These are phyloP conservation scores for Sebastes flavidus DNA, from an alignment of 2,797 vertebrate species.

Conservation along the genomic window DNA sequence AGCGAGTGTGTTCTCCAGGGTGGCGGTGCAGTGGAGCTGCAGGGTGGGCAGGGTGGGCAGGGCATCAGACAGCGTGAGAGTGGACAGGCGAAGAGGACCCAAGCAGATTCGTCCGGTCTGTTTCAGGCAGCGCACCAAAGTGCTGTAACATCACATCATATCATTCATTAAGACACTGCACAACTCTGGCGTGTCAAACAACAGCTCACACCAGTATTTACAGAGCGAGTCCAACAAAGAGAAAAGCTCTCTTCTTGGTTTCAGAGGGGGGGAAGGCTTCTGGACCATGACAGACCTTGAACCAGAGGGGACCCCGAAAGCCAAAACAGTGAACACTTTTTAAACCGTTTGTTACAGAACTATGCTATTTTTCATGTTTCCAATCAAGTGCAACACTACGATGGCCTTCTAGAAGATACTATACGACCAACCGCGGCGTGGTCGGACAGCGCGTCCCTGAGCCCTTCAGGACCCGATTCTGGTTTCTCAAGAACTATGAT, in stretches of 20 bases:
- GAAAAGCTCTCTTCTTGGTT: accelerated
- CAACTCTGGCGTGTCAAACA: background rate
- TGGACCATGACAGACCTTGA: too few relatives aligned
- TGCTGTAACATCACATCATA: constrained; percentile 78
- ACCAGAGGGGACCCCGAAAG: background rate
- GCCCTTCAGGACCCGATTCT: background rate
- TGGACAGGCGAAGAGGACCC: constrained; percentile 93
- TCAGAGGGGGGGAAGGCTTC: background rate
- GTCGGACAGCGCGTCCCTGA: background rate
- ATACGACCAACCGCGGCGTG: background rate
- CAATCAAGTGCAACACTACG: too few relatives aligned
- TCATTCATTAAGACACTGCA: background rate
- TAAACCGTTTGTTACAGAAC: too few relatives aligned
- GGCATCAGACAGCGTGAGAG: constrained; percentile 88
- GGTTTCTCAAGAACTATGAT: background rate
- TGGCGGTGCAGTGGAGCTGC: constrained; percentile 92
- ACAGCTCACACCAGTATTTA: background rate
- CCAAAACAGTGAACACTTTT: too few relatives aligned
- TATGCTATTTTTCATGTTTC: too few relatives aligned
- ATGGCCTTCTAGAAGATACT: too few relatives aligned
- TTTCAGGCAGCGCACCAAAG: constrained; percentile 92
- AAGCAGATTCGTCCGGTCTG: constrained; percentile 94
- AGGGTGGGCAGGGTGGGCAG: constrained; percentile 91
- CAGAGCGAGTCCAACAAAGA: background rate
- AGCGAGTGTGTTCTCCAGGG: constrained; percentile 90